phyloP scores from a whole-genome alignment of 1,140 invertebrate genomes.

The Drosophila ercepeae region DNA sequence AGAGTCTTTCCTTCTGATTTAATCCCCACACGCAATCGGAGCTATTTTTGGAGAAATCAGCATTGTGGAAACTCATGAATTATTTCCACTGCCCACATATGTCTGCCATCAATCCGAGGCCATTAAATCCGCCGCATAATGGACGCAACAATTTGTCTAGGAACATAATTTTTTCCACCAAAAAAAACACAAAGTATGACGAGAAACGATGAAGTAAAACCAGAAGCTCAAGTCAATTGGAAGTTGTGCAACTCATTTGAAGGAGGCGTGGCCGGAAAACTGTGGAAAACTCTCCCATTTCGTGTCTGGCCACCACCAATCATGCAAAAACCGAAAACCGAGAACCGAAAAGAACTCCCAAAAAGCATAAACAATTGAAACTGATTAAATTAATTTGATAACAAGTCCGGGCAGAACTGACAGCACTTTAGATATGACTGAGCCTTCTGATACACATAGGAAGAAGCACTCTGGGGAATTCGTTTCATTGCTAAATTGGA shows the following conservation, averaged over 20 bases:
- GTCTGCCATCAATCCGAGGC: slow-evolving; percentile 27
- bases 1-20: slow-evolving; percentile 26
- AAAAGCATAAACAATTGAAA: slow-evolving; percentile 78
- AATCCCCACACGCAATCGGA: slow-evolving; percentile 27
- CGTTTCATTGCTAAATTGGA: slow-evolving; percentile 50
- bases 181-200: slow-evolving; percentile 5
- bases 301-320: slow-evolving; percentile 70
- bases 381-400: slow-evolving; percentile 81
- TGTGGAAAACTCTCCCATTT: slow-evolving; percentile 43
- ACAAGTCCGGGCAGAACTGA: slow-evolving; percentile 42
- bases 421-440: slow-evolving; percentile 67
- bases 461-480: slow-evolving; percentile 31
- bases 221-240: slow-evolving; percentile 63
- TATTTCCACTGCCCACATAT: slow-evolving; percentile 32
- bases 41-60: too few relatives aligned
- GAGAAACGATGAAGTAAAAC: slow-evolving; percentile 31
- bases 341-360: slow-evolving; percentile 7
- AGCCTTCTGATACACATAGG: not conserved
- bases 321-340: slow-evolving; percentile 54
- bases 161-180: slow-evolving; percentile 38
- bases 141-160: slow-evolving; percentile 63
- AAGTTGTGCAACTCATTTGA: slow-evolving; percentile 49
- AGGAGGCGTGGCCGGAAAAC: not conserved
- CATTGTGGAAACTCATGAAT: slow-evolving; percentile 4
- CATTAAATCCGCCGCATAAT: slow-evolving; percentile 58